A percentile compares a stretch with the other conserved stretches of the same genome.
Conservation (phyloP, 2,113 vertebrate species). For the Mesocricetus auratus region DNA sequence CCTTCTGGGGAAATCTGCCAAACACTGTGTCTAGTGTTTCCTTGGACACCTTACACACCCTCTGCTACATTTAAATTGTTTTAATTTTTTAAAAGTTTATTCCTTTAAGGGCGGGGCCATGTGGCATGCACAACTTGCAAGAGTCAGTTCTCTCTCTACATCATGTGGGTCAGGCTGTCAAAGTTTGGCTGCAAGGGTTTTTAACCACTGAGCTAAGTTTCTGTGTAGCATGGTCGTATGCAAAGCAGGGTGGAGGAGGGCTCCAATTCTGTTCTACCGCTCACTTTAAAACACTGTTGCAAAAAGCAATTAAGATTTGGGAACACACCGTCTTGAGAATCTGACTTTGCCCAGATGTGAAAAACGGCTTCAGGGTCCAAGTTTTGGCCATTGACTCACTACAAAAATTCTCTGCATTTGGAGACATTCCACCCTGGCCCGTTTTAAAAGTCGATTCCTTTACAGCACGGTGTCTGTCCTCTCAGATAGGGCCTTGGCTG, state of each 20-base stretch:
- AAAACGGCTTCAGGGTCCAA: constrained; percentile 70
- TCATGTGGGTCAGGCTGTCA: background rate
- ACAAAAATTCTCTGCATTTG: constrained; percentile 43
- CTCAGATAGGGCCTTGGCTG: background rate
- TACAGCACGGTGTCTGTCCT: background rate
- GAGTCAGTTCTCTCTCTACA: background rate
- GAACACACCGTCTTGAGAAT: constrained; percentile 17
- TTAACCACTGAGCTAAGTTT: background rate
- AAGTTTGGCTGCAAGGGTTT: background rate
- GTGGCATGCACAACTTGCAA: background rate
- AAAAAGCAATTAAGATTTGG: background rate
- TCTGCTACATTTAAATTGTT: background rate
- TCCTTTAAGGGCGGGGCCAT: too few relatives aligned
- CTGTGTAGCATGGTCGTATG: fast-evolving
- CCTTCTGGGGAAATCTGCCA: background rate
- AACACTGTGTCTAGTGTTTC: fast-evolving
- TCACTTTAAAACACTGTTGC: background rate
- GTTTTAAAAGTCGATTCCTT: constrained; percentile 50
- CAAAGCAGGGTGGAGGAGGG: fast-evolving
- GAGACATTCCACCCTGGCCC: constrained; percentile 18
- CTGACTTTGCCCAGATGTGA: background rate
- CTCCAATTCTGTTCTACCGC: fast-evolving
- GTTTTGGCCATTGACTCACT: constrained; percentile 65
- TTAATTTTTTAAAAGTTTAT: background rate
- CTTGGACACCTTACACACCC: background rate